phyloP scores from a whole-genome alignment of 37 sponge, comb jelly and placozoan species.

The Cliona cf. orientalis region DNA sequence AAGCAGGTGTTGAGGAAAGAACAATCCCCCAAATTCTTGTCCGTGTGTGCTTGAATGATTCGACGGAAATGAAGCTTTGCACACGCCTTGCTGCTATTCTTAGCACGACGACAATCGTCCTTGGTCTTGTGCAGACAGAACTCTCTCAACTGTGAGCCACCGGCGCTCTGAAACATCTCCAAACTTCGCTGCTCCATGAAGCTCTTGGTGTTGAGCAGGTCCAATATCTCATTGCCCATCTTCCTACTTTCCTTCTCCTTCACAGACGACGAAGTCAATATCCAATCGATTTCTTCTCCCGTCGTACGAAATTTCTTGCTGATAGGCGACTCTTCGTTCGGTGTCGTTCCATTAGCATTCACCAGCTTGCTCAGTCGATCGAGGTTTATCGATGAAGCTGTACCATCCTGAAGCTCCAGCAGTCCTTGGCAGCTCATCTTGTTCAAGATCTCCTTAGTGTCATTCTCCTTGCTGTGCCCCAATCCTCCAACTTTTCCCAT shows the following conservation, averaged over 20 bases:
- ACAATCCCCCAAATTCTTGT: constrained; percentile 92
- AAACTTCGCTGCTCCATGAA: constrained; percentile 75
- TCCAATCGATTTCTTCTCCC: constrained; percentile 54
- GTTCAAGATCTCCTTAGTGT: constrained; percentile 3
- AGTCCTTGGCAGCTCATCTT: constrained; percentile 45
- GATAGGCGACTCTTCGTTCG: not conserved
- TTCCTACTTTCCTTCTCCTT: constrained; percentile 70
- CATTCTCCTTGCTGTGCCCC: not conserved
- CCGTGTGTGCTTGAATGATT: constrained; percentile 91
- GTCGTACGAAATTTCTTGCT: not conserved
- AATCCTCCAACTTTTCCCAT: not conserved
- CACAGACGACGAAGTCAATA: constrained; percentile 55
- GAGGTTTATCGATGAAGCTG: constrained; percentile 22
- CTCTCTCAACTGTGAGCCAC: constrained; percentile 82
- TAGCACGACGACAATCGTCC: constrained; percentile 82
- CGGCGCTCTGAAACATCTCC: constrained; percentile 84
- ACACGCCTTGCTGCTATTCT: constrained; percentile 71
- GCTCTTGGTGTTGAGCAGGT: constrained; percentile 80
- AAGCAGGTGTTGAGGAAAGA: constrained; percentile 99
- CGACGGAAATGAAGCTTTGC: constrained; percentile 87
- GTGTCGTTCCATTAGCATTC: not conserved
- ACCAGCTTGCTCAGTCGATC: constrained; percentile 31
- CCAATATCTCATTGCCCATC: constrained; percentile 76
- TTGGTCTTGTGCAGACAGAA: constrained; percentile 90
- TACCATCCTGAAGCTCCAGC: not conserved